These are phyloP conservation scores for Terrapene triunguis DNA, from an alignment of 2,113 vertebrate genomes.

Conservation along the genomic window DNA sequence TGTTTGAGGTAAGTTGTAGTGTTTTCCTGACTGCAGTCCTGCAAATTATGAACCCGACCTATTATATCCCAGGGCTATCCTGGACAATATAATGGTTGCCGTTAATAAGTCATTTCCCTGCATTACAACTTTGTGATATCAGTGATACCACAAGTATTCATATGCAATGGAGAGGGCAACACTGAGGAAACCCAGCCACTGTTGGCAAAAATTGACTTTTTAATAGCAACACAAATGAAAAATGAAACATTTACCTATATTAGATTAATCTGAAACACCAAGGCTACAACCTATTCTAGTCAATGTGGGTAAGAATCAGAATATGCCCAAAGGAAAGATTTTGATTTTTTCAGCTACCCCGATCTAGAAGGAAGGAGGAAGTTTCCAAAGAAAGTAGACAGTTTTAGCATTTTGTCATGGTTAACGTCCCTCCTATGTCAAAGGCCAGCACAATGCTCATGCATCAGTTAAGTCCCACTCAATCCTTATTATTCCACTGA, in stretches of 20 bases:
- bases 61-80: not conserved
- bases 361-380: not conserved
- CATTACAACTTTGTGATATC: not conserved
- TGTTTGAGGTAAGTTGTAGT: not conserved
- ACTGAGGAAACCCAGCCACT: not conserved
- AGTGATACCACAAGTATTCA: not conserved
- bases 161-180: not conserved
- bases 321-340: not conserved
- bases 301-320: not conserved
- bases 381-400: not conserved
- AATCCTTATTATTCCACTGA: not conserved
- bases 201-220: not conserved
- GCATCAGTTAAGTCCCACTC: not conserved
- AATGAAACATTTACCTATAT: not conserved
- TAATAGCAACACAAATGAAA: not conserved
- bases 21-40: slow-evolving; percentile 13
- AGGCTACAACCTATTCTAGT: not conserved
- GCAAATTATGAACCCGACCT: not conserved
- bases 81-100: not conserved
- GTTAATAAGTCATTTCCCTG: slow-evolving; percentile 20
- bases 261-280: not conserved
- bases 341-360: not conserved
- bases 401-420: not conserved
- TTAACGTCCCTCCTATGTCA: fast-evolving
- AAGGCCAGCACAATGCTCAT: not conserved